Evolutionary conservation across 2,797 vertebrate species (phyloP), one percentile per base, ranked within the genome.

Genomic region (Steatocranus sp.): DNA sequence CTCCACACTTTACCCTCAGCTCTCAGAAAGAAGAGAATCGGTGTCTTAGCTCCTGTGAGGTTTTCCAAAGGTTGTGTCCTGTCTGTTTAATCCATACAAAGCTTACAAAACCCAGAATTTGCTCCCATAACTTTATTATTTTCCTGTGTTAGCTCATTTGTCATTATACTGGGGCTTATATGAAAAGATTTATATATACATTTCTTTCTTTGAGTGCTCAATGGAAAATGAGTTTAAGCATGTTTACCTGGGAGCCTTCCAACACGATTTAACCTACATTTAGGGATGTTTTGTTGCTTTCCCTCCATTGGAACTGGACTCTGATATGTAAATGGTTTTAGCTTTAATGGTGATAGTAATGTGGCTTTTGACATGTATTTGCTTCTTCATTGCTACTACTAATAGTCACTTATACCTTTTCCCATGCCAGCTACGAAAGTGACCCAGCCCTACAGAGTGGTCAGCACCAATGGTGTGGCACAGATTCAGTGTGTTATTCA

Each of bases 381-480:
- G 25, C 25, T 7, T 32, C 46, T 48, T 73, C 25, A 48, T 73
- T 48, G 18, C 43, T n/a, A 1, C 0, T n/a, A 48, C 6, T 73
- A 48, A 48, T 73, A 49, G 46, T 9, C 27, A n/a, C 2, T 48
- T n/a, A 14, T 30, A 48, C 25, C 17, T 27, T 73, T 38, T 56
- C 11, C 25, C 32, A n/a, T 38, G 4, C 15, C 88, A 93, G 93
- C 27, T 49, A 5, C 85, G 43, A 66, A 75, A 3, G 88, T 94
- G 81, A 54, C 12, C n/a, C 93, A 94, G 76, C 89, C 89, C 3
- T 93, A 92, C 58, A 88, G 17, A 17, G 86, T 73, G 23, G 46
- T 48, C 27, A 84, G 84, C 85, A 75, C 58, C 38, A 25, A 88
- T 2, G 89, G 92, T 1, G 83, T 46, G 0, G 90, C 86, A 3